Evolutionary conservation across 2,888 invertebrate species (phyloP).

Genomic region (Microctonus aethiopoides): DNA sequence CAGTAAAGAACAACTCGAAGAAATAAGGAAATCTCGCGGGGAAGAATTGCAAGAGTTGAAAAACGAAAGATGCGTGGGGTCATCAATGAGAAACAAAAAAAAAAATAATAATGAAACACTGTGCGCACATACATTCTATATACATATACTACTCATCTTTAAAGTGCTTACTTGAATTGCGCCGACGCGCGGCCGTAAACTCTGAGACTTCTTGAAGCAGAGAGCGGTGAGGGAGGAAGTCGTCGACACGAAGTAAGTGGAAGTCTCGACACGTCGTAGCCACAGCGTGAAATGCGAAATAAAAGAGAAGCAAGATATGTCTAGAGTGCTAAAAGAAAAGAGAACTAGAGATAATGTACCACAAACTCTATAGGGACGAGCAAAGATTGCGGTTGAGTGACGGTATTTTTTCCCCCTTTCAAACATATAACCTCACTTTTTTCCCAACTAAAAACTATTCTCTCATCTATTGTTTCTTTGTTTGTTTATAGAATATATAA

Average conservation of each 20-base stretch:
- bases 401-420: background rate
- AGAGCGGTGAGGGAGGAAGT: background rate
- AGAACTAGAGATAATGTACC: background rate
- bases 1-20: no score
- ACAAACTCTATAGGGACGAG: background rate
- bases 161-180: slow-evolving; percentile 27
- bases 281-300: slow-evolving; percentile 23
- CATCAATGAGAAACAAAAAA: background rate
- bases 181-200: background rate
- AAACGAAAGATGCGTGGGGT: background rate
- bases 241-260: slow-evolving; percentile 47
- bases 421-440: background rate
- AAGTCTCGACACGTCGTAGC: slow-evolving; percentile 52
- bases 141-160: background rate
- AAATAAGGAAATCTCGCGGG: background rate
- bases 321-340: background rate
- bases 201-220: slow-evolving; percentile 14
- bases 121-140: background rate
- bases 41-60: background rate
- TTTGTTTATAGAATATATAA: slow-evolving; percentile 24
- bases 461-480: background rate
- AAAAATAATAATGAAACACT: background rate
- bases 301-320: slow-evolving; percentile 4
- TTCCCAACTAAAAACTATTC: slow-evolving; percentile 1
- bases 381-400: background rate